These are phyloP conservation scores for Lycocorax pyrrhopterus DNA, from an alignment of 2,113 vertebrate genomes.

Conservation along the genomic window DNA sequence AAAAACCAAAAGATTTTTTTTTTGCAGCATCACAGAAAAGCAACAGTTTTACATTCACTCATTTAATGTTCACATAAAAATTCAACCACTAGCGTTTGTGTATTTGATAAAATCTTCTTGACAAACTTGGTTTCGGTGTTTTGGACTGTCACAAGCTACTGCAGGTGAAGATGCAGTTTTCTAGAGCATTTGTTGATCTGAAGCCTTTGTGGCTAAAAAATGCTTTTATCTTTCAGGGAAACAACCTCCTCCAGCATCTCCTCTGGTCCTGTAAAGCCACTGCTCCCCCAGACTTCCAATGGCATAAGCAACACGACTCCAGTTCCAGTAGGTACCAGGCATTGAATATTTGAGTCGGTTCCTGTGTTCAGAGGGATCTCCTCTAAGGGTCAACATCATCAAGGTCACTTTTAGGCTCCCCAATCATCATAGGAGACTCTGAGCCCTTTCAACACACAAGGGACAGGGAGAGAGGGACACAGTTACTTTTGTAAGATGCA, in stretches of 20 bases:
- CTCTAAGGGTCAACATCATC: constrained; percentile 93
- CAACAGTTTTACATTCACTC: constrained; percentile 74
- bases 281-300: constrained; percentile 20
- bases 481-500: background rate
- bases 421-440: constrained; percentile 97
- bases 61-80: constrained; percentile 68
- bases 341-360: background rate
- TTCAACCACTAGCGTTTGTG: constrained; percentile 64
- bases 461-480: background rate
- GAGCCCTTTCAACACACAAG: constrained; percentile 80
- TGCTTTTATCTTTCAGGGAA: constrained; percentile 10
- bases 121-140: constrained; percentile 25
- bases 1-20: constrained; percentile 73
- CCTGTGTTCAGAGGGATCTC: background rate
- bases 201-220: constrained; percentile 35
- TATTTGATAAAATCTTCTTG: constrained; percentile 66
- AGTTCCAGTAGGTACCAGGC: constrained; percentile 49
- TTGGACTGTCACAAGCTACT: constrained; percentile 11
- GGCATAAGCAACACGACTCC: constrained; percentile 45
- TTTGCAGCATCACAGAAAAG: constrained; percentile 74
- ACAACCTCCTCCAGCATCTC: background rate
- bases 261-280: constrained; percentile 2
- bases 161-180: constrained; percentile 26
- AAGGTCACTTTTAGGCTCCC: constrained; percentile 94
- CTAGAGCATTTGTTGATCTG: constrained; percentile 15